Percentiles rank a stretch among this genome's conserved stretches.
Evolutionary conservation across 2,113 vertebrate genomes (phyloP).

Genomic region (Malurus alboscapulatus): DNA sequence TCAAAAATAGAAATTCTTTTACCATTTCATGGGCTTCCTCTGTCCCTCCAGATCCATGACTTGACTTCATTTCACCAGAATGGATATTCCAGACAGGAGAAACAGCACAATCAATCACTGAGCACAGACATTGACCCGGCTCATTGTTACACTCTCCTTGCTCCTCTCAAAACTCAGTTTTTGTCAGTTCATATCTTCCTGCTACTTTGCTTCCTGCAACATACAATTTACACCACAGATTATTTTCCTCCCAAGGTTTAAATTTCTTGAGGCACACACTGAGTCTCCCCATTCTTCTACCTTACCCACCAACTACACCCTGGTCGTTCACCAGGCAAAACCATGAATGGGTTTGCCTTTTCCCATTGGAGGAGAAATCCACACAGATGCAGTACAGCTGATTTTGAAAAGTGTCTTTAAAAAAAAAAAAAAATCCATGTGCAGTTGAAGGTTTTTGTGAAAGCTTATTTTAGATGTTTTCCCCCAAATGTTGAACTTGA

Average conservation of each 20-base stretch:
- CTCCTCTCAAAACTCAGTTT: neutral
- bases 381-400: neutral
- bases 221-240: neutral
- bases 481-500: neutral
- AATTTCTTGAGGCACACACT: neutral
- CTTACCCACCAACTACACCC: neutral
- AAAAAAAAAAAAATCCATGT: neutral
- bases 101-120: neutral
- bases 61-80: neutral
- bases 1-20: neutral
- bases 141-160: neutral
- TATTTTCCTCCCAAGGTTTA: neutral
- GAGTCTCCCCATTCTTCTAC: neutral
- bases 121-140: accelerated
- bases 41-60: neutral
- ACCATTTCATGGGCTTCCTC: neutral
- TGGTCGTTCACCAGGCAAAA: neutral
- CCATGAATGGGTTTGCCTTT: neutral
- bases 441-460: neutral
- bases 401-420: neutral
- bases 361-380: neutral
- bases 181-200: neutral
- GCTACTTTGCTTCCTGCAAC: neutral
- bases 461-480: neutral
- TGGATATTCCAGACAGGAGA: neutral